These are phyloP conservation scores for Mus caroli DNA, from an alignment of 2,797 vertebrate genomes.

Conservation along the genomic window DNA sequence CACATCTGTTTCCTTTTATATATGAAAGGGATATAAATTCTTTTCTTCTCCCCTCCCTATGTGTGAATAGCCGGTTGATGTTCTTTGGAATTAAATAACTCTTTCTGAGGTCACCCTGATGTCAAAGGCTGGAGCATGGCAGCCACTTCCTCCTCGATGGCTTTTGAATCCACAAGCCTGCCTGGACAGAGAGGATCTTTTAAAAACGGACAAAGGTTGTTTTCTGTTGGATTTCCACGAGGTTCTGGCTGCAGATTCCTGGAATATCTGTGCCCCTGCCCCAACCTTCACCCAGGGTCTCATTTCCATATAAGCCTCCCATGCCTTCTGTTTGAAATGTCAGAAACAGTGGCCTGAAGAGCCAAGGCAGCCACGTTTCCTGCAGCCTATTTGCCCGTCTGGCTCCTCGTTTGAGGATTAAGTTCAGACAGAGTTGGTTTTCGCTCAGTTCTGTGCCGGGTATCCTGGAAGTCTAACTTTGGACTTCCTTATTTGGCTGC, in stretches of 20 bases:
- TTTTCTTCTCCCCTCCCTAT: slow-evolving; percentile 64
- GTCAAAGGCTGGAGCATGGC: slow-evolving; percentile 39
- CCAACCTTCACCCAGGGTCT: neutral
- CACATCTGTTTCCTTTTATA: slow-evolving; percentile 89
- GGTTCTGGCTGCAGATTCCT: neutral
- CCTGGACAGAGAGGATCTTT: neutral
- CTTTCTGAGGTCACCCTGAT: slow-evolving; percentile 65
- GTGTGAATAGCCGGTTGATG: slow-evolving; percentile 73
- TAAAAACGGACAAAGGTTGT: neutral
- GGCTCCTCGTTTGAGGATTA: neutral
- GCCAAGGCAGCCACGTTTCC: neutral
- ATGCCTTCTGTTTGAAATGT: neutral
- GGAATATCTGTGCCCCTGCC: neutral
- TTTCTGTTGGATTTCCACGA: neutral
- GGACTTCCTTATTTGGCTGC: slow-evolving; percentile 58
- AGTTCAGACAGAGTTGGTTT: slow-evolving; percentile 20
- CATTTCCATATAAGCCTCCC: neutral
- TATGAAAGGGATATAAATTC: slow-evolving; percentile 86
- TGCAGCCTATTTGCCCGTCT: accelerated
- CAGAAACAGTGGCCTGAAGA: neutral
- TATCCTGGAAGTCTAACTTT: slow-evolving; percentile 54
- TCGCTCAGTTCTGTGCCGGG: neutral
- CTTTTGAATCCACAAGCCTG: slow-evolving; percentile 35
- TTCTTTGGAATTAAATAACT: slow-evolving; percentile 76
- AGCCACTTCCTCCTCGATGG: slow-evolving; percentile 41